Base-by-base conservation (phyloP, 1,140 invertebrate species). In the Leptestheria dahalacensis region DNA sequence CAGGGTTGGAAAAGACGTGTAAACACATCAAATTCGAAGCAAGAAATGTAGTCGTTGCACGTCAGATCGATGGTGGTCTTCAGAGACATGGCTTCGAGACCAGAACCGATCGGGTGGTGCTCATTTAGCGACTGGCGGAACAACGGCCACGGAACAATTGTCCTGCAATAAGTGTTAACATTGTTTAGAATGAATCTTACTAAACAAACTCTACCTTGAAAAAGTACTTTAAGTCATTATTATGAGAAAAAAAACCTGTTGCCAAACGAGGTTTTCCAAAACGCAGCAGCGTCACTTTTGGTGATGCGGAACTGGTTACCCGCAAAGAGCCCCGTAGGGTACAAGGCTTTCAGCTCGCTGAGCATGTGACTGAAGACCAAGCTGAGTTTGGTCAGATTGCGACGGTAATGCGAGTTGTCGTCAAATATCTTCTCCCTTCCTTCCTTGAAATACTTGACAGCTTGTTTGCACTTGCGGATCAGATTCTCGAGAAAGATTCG, bases 11-110 rank as follows among this genome's bases (percentile, higher is more conserved):
- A 99, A 70, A 99, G 77, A 74, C 94, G 90, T 64, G 95, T 97
- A 71, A 99, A 99, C 48, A 99, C 95, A 73, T 99, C 97, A 74
- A 99, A 99, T 75, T 99, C 97, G 77, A 99, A 99, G 75, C 96
- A 97, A 52, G 96, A 98, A 75, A 99, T 98, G 75, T 96, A 97
- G 74, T 99, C 95, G 74, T 98, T 99, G 74, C 95, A 97, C 10
- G 96, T 99, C 62, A 99, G 80, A 76, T 99, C 96, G 74, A 99
- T 98, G 6, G 96, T 99, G 1, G 93, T 95, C 74, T 99, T 99
- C 15, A 99, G 73, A 21, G 94, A 95, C 88, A 97, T 96, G 9
- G 94, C 94, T 79, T 99, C 94, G 64, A 97, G 70, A 3, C 91
- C 90, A 3, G 92, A 91, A 66, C 88, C 89, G 68, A 99, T 96